These are phyloP conservation scores for Synanthedon formicaeformis DNA, from an alignment of 2,888 invertebrate genomes.

Conservation along the genomic window DNA sequence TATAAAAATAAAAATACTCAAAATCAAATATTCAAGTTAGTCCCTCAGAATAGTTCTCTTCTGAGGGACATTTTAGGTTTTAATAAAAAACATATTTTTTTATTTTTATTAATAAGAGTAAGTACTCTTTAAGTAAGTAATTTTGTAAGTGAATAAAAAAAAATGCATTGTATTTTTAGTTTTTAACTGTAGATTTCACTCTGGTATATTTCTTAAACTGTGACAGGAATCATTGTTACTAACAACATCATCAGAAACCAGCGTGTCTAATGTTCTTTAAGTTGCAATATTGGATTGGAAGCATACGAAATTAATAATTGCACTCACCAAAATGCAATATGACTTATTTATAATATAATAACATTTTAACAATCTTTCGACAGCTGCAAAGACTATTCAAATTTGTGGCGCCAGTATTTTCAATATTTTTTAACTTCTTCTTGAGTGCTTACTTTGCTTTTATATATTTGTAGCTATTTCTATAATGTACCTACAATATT, in stretches of 20 bases:
- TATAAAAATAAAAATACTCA: background rate
- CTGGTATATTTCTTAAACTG: background rate
- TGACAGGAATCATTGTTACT: constrained; percentile 18
- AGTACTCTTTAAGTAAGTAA: too few relatives aligned
- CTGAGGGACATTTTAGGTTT: too few relatives aligned
- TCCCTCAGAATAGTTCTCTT: too few relatives aligned
- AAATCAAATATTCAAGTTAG: too few relatives aligned
- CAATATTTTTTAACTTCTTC: background rate
- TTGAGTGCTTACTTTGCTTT: background rate
- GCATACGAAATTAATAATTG: constrained; percentile 65
- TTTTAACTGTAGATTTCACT: background rate
- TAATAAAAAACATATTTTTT: too few relatives aligned
- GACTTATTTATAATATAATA: constrained; percentile 14
- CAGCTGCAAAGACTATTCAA: constrained; percentile 20
- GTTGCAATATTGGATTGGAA: constrained; percentile 51
- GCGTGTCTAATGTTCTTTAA: constrained; percentile 54
- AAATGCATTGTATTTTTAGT: too few relatives aligned
- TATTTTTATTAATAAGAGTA: too few relatives aligned
- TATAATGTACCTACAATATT: too few relatives aligned
- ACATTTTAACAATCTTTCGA: constrained; percentile 26
- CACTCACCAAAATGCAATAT: constrained; percentile 21
- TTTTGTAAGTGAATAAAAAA: too few relatives aligned
- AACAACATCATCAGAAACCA: constrained; percentile 59
- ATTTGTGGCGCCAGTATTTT: background rate
- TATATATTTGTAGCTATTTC: too few relatives aligned